Base-by-base conservation (phyloP, 1,140 invertebrate species). In the Drosophila pseudoobscura region DNA sequence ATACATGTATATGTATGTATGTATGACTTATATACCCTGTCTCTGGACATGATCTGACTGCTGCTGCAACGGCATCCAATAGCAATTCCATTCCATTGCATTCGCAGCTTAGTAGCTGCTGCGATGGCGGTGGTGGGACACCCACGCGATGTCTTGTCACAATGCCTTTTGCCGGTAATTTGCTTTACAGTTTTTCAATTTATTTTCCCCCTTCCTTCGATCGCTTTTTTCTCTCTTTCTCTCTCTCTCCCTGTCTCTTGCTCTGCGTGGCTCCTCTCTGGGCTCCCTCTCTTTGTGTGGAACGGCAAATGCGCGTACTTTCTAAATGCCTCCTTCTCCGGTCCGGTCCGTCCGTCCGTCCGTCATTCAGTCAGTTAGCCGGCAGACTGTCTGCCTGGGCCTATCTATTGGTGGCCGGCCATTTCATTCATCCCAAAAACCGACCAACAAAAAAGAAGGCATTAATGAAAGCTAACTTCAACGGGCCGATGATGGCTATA, bases 171-270 rank as follows among this genome's bases (percentile, higher is more conserved):
- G 75, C 82, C 71, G 55, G 83, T 87, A 87, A 87, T 87, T 87
- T 87, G 78, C 83, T 87, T 87, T 87, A 87, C 82, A 87, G 82
- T 88, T 87, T 76, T 87, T 87, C 82, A 88, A 87, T 87, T 88
- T 87, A 87, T 87, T 87, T 87, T 87, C 70, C 68, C 69, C 64
- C 66, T 5, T 13, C 35, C 35, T 39, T 39, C 11, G 35, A 39
- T 59, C 26, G 54, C 56, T 78, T 56, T 75, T 70, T 64, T 15
- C 13, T 29, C 45, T 13, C 24, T 45, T 15, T 45, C 41, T 15
- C 13, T 9, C 17, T 11, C 24, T 45, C 15, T 45, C 41, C 15
- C 13, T 9, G 29, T 54, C 31, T 50, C n/a, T 41, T 6, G 24
- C 39, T 55, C 7, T 41, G 35, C 43, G 11, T 39, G 35, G 7